Evolutionary conservation across 37 sponge, comb jelly and placozoan genomes (phyloP), one percentile per base, ranked within the genome.

Genomic region (Oopsacas minuta): DNA sequence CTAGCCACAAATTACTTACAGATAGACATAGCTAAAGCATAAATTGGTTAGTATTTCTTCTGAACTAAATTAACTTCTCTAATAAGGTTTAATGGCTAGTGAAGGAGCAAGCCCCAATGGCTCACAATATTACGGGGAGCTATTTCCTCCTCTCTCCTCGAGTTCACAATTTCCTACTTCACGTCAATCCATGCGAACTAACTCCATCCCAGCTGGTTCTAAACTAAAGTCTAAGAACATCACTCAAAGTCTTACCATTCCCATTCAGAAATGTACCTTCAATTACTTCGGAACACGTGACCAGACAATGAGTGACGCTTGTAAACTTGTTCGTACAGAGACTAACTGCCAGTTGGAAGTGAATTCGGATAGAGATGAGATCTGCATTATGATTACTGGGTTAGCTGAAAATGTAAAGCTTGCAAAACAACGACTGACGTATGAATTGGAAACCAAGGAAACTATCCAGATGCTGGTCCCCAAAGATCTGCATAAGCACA

Each of bases 231-330:
- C 75, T 25, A 61, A 61, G 75, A 61, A 61, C 75, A 61, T 61
- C 7, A 61, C 75, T 25, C 75, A 61, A 34, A 61, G 75, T 12
- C 75, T 61, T 12, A 61, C 75, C 20, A 61, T 61, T 12, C 75
- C 75, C 28, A 10, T 61, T 10, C 75, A 61, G 75, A 61, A 61
- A 12, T 61, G 75, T n/a, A 61, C 32, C 30, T 61, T 61, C 75
- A 61, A 25, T 3, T 32, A 61, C 30, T 61, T 61, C 75, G 75
- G 75, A 25, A 61, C 75, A 3, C 75, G 75, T 34, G 75, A 61
- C 75, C 75, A 61, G 75, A 61, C 75, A 12, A 61, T 61, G 75
- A 61, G 30, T 12, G 75, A 61, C 75, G 75, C 75, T 61, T 61
- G 75, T 12, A 61, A 61, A n/a, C 75, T 61, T 25, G 75, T 61